Conservation (phyloP, 2,113 vertebrate genomes). For the Triplophysa rosa region DNA sequence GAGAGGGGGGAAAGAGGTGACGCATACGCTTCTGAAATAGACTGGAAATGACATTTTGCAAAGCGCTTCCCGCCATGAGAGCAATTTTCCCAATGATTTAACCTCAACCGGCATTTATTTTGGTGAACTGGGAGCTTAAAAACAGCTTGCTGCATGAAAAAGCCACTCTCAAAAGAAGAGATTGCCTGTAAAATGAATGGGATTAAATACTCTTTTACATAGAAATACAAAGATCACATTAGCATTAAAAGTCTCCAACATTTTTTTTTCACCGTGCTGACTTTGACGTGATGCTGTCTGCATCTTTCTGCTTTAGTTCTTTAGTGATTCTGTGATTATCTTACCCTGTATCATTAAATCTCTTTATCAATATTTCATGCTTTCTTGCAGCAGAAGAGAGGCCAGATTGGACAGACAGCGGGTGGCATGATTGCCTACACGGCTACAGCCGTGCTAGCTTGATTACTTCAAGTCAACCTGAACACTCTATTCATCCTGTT, state of each 20-base stretch:
- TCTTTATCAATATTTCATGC: constrained; percentile 9
- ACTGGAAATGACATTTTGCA: constrained; percentile 50
- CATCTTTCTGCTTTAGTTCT: constrained; percentile 2
- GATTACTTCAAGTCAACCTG: background rate
- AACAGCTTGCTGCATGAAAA: constrained; percentile 37
- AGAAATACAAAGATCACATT: constrained; percentile 9
- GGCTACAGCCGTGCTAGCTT: background rate
- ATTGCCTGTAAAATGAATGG: background rate
- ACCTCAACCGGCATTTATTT: constrained; percentile 51
- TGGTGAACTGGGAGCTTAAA: constrained; percentile 47
- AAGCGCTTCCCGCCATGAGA: constrained; percentile 42
- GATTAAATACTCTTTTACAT: background rate
- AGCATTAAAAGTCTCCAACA: background rate
- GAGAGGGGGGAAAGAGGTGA: constrained; percentile 27
- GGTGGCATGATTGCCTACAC: constrained; percentile 31
- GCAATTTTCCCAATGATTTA: constrained; percentile 52
- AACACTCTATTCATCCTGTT: background rate
- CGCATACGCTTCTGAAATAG: constrained; percentile 38
- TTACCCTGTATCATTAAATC: background rate
- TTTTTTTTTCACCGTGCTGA: background rate
- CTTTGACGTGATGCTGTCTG: background rate
- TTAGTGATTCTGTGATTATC: background rate
- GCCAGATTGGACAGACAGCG: constrained; percentile 28
- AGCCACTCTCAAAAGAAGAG: constrained; percentile 17
- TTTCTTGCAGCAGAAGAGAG: constrained; percentile 6